phyloP scores from a whole-genome alignment of 2,113 vertebrate species.

The Corvus cornix region DNA sequence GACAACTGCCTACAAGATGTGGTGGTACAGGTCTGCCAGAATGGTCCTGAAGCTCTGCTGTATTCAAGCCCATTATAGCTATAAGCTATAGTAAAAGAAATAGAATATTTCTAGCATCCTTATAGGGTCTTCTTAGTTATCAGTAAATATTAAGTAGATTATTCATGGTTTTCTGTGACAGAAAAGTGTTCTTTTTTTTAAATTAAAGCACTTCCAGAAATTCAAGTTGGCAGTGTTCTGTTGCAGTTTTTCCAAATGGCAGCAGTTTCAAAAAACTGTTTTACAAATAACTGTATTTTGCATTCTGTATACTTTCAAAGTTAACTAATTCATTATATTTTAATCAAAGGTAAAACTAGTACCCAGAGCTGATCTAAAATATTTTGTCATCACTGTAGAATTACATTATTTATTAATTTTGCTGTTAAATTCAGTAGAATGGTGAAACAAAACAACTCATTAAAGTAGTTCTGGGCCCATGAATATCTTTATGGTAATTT shows the following conservation, averaged over 20 bases:
- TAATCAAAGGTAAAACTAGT: not conserved
- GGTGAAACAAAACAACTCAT: not conserved
- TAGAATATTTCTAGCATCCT: not conserved
- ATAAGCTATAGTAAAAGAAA: not conserved
- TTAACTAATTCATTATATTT: not conserved
- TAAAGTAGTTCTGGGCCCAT: not conserved
- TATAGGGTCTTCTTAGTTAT: not conserved
- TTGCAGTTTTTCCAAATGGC: not conserved
- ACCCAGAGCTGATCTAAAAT: not conserved
- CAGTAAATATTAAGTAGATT: not conserved
- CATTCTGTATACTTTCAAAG: not conserved
- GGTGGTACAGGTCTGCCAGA: not conserved
- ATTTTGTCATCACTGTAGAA: not conserved
- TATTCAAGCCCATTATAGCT: not conserved
- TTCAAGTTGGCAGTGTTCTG: not conserved
- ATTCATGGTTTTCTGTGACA: not conserved
- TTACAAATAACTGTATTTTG: not conserved
- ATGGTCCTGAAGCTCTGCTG: not conserved
- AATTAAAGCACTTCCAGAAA: not conserved
- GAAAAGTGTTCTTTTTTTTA: not conserved
- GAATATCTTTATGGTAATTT: not conserved
- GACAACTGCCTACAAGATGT: not conserved
- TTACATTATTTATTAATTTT: not conserved
- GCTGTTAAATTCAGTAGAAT: not conserved
- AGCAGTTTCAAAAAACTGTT: not conserved